Evolutionary conservation across 2,113 vertebrate species (phyloP).

Genomic region (Irena cyanogastra): DNA sequence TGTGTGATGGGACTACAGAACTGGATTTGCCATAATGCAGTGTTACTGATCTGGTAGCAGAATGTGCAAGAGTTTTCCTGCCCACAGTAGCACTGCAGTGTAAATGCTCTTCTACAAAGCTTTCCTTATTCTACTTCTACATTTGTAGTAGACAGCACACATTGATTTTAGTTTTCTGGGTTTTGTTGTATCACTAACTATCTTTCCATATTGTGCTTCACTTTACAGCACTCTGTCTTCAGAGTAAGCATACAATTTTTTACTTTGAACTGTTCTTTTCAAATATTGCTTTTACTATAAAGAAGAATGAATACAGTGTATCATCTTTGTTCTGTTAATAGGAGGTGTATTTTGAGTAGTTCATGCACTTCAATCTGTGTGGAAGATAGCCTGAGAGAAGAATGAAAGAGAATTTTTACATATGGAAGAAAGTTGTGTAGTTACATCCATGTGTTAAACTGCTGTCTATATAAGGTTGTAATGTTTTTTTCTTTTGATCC

Average conservation of each 20-base stretch:
- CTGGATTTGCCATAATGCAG: background rate
- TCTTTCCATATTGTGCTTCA: background rate
- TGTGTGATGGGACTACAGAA: background rate
- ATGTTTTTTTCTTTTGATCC: background rate
- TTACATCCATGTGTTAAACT: background rate
- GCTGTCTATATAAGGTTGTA: background rate
- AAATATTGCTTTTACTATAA: background rate
- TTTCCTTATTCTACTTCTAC: background rate
- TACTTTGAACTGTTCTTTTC: background rate
- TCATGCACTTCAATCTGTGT: background rate
- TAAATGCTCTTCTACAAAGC: background rate
- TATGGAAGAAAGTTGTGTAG: background rate
- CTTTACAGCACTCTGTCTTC: background rate
- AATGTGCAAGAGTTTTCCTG: background rate
- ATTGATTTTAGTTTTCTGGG: background rate
- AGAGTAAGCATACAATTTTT: background rate
- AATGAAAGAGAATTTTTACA: background rate
- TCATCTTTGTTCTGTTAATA: slow-evolving; percentile 13
- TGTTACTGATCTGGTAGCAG: background rate
- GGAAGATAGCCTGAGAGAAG: slow-evolving; percentile 12
- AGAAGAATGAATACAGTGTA: background rate
- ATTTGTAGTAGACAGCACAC: background rate
- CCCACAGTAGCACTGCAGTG: background rate
- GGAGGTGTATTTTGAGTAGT: background rate
- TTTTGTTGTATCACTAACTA: background rate